Conservation (phyloP, 2,888 invertebrate genomes). For the Osedax frankpressi region DNA sequence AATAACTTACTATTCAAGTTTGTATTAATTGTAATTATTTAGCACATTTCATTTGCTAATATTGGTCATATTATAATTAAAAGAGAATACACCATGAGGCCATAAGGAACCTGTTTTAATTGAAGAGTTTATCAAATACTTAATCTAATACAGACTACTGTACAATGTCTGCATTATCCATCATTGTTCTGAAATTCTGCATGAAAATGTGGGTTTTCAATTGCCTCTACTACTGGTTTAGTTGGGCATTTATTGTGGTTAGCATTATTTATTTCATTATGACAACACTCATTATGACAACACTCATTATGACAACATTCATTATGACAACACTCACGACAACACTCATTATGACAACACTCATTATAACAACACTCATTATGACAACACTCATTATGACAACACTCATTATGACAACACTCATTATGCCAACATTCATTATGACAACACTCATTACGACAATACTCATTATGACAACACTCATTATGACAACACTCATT, state of each 20-base stretch:
- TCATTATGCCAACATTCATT: not conserved
- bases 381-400: not conserved
- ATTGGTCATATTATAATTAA: not conserved
- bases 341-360: not conserved
- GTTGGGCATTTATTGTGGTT: conserved; percentile 45
- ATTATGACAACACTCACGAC: not conserved
- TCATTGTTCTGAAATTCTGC: conserved; percentile 45
- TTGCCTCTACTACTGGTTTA: conserved; percentile 46
- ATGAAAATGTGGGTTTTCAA: conserved; percentile 49
- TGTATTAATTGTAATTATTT: too few species aligned
- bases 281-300: not conserved
- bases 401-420: not conserved
- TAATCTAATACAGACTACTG: conserved; percentile 37
- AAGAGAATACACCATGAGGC: not conserved
- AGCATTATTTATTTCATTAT: conserved; percentile 23
- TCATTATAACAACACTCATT: not conserved
- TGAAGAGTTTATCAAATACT: not conserved
- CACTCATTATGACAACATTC: not conserved
- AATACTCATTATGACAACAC: not conserved
- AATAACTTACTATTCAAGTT: too few species aligned
- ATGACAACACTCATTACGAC: not conserved
- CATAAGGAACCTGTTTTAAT: not conserved
- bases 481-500: too few species aligned
- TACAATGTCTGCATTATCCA: conserved; percentile 42
- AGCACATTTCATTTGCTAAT: not conserved